Conservation (phyloP, 2,113 vertebrate species). For the Hemicordylus capensis region DNA sequence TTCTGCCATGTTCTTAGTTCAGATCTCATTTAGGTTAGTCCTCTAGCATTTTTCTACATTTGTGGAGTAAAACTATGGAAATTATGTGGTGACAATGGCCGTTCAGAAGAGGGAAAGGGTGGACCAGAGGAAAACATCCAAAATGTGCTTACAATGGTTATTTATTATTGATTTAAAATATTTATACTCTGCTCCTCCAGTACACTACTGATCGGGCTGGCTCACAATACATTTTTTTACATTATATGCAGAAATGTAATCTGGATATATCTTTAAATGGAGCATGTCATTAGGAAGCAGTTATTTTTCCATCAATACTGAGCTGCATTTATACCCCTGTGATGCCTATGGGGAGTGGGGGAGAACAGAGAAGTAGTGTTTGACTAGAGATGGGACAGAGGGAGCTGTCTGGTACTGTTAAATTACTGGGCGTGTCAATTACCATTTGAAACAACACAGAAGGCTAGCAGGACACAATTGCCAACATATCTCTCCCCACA, state of each 20-base stretch:
- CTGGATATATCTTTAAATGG: neutral
- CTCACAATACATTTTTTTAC: too few relatives aligned
- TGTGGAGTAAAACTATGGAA: neutral
- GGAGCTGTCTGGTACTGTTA: constrained; percentile 70
- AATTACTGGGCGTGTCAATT: constrained; percentile 71
- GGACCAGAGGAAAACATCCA: constrained; percentile 13
- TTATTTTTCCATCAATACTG: constrained; percentile 28
- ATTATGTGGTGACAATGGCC: too few relatives aligned
- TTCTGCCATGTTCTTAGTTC: constrained; percentile 46
- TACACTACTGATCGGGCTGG: too few relatives aligned
- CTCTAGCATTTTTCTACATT: neutral
- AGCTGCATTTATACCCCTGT: constrained; percentile 45
- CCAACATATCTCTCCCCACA: constrained; percentile 47
- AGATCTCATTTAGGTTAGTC: neutral
- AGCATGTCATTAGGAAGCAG: neutral
- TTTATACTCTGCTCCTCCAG: too few relatives aligned
- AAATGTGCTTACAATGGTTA: too few relatives aligned
- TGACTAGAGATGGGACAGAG: constrained; percentile 68
- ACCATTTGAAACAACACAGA: constrained; percentile 56
- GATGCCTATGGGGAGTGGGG: constrained; percentile 51
- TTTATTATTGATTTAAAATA: too few relatives aligned
- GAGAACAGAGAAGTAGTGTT: constrained; percentile 69
- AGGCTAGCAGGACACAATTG: constrained; percentile 34
- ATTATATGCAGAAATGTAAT: neutral
- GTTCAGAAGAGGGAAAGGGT: constrained; percentile 2